These are phyloP conservation scores for Steromphala cineraria DNA, from an alignment of 2,888 invertebrate genomes.

Conservation along the genomic window DNA sequence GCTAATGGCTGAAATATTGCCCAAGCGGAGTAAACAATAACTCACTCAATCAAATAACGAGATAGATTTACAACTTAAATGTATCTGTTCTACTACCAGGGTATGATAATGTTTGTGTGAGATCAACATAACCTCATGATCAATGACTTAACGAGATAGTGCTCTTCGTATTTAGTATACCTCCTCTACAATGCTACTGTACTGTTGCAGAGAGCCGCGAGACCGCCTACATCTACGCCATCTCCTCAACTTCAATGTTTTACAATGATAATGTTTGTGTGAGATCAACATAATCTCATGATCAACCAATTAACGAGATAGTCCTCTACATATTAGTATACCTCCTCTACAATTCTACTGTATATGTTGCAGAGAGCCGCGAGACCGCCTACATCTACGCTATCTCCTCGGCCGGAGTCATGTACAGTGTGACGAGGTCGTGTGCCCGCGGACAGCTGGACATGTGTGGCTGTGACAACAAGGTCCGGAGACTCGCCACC, in stretches of 20 bases:
- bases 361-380: slow-evolving; percentile 83
- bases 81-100: too few species aligned
- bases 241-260: slow-evolving; percentile 91
- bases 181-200: background rate
- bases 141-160: too few species aligned
- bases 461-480: slow-evolving; percentile 91
- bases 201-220: slow-evolving; percentile 87
- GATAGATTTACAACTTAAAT: too few species aligned
- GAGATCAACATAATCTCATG: too few species aligned
- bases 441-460: slow-evolving; percentile 84
- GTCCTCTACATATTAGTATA: too few species aligned
- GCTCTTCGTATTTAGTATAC: too few species aligned
- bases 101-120: too few species aligned
- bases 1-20: too few species aligned
- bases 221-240: slow-evolving; percentile 91
- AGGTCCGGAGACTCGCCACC: slow-evolving; percentile 83
- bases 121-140: too few species aligned
- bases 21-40: too few species aligned
- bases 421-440: slow-evolving; percentile 90
- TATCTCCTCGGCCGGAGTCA: slow-evolving; percentile 90
- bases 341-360: background rate
- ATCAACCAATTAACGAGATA: too few species aligned
- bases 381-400: slow-evolving; percentile 94
- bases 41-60: too few species aligned
- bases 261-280: slow-evolving; percentile 79